Percentiles rank a stretch among this genome's conserved stretches.
Evolutionary conservation across 2,113 vertebrate species (phyloP).

Genomic region (Oophaga pumilio): DNA sequence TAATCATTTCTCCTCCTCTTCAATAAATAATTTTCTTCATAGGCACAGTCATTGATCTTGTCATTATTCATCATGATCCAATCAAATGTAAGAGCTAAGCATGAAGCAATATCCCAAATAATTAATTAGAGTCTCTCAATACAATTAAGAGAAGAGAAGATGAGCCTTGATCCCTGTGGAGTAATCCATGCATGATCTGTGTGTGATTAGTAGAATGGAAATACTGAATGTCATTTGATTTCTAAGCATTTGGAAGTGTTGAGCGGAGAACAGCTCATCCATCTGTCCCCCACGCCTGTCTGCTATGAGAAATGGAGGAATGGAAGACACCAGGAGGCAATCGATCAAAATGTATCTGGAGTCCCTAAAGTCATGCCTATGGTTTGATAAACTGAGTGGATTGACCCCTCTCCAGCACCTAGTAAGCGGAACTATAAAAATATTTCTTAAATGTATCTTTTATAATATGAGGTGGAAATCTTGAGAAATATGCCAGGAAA

Average conservation of each 20-base stretch:
- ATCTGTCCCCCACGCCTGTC: conserved; percentile 47
- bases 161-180: conserved; percentile 41
- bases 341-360: conserved; percentile 45
- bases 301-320: conserved; percentile 43
- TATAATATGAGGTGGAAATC: not conserved
- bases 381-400: conserved; percentile 45
- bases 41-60: conserved; percentile 34
- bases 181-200: conserved; percentile 28
- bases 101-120: conserved; percentile 42
- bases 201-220: conserved; percentile 39
- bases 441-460: conserved; percentile 18
- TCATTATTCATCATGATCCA: conserved; percentile 47
- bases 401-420: conserved; percentile 13
- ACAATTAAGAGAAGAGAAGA: conserved; percentile 50
- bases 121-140: conserved; percentile 44
- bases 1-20: conserved; percentile 20
- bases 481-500: not conserved
- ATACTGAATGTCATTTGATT: conserved; percentile 47
- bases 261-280: conserved; percentile 36
- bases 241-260: conserved; percentile 51
- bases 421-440: not conserved
- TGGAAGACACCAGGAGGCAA: conserved; percentile 39
- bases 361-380: conserved; percentile 26
- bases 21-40: conserved; percentile 44
- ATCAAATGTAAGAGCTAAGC: conserved; percentile 31